Base-by-base conservation (phyloP, 2,888 invertebrate species). In the Tipula unca region DNA sequence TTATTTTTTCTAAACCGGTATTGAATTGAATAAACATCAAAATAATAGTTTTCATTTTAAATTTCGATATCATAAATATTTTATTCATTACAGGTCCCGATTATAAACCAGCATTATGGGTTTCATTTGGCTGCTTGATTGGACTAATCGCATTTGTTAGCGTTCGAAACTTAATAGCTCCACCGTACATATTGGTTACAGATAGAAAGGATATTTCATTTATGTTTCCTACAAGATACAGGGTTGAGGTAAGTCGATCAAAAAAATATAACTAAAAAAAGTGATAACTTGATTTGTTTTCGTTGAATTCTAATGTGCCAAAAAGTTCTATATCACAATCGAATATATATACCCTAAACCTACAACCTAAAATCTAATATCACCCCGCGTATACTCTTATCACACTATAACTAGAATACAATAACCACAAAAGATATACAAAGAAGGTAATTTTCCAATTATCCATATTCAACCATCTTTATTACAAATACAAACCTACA, bases 161-260 rank as follows among this genome's bases (percentile, higher is more conserved):
- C 39, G 85, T 90, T n/a, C 88, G 90, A 85, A 92, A 91, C 87
- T 87, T 91, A 14, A 87, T 90, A 29, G 89, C 91, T 1, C 90
- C 91, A 1, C 93, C 93, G 0, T 89, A 91, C 84, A 88, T 91
- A 86, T 88, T 92, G 20, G 87, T 89, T 32, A 88, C 91, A 39
- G 93, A 93, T 88, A 88, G 88, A 14, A 90, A 90, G 29, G 89
- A 89, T 29, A 88, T 89, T 39, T 90, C 90, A 69, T 93, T 92
- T 87, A 88, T 88, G n/a, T 92, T 92, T 88, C 91, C 92, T 13
- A 92, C 92, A 14, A 89, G 91, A 88, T 92, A 89, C 87, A 88
- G 88, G 86, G 87, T 87, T 4, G 88, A 89, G 87, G 90, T 90
- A 87, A 89, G 89, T 87, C 32, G n/a, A 69, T 39, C 0, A 84